Base-by-base conservation (phyloP, 2,113 vertebrate genomes). In the Podilymbus podiceps region DNA sequence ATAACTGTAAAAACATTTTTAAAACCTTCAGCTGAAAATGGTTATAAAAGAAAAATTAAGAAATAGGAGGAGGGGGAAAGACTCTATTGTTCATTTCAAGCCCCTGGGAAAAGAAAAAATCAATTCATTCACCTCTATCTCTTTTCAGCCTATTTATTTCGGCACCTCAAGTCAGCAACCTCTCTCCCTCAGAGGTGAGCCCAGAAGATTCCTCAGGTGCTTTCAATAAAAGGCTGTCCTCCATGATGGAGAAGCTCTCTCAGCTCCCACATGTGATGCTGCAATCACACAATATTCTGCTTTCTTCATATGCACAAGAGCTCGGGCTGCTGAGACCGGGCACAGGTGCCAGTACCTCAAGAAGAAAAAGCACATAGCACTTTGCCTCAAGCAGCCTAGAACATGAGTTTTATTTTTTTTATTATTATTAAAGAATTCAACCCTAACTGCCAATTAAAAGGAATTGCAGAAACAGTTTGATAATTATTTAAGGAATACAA, bases 1-100 rank as follows among this genome's bases (percentile, higher is more conserved):
- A 80, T 79, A 85, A 76, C 47, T 83, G 78, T 90, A 89, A 94
- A 96, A 95, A 92, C 52, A 91, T 92, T 91, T 95, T 87, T 5
- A 5, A 96, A 94, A 47, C 40, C 35, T 90, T 94, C 79, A 75
- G 40, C 16, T 87, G 50, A 72, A 46, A 91, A 93, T 12, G 5
- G 33, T 78, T 92, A 52, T 62, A 10, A 35, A 63, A 85, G n/a
- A 89, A 88, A 94, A 72, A n/a, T 4, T 5, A 56, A 75, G 19
- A 59, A 73, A 75, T 62, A n/a, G 4, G 17, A 69, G 17, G 24
- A 77, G 21, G 9, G 19, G 40, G 4, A 44, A 68, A 74, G 23
- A n/a, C 3, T 18, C 22, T 77, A 3, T 35, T 85, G 63, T 47
- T 90, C 16, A 2, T 87, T 89, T 95, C 52, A 60, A 86, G 38